Evolutionary conservation across 2,797 vertebrate genomes (phyloP).

Genomic region (Melanogrammus aeglefinus): DNA sequence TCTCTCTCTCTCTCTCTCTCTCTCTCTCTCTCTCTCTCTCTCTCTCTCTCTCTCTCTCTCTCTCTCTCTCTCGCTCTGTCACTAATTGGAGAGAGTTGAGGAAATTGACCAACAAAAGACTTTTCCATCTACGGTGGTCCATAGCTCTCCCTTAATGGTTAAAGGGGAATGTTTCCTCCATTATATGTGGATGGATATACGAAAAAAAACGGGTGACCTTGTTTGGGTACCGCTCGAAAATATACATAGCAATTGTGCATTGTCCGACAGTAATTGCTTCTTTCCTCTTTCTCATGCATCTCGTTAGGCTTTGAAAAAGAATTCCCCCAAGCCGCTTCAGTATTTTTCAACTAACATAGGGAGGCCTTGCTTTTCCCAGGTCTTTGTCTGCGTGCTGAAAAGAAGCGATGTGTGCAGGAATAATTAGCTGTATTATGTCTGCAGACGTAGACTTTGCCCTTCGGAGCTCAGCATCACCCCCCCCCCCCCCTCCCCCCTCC

Average conservation of each 20-base stretch:
- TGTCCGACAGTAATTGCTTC: constrained; percentile 53
- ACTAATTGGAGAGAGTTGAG: constrained; percentile 11
- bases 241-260: constrained; percentile 40
- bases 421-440: constrained; percentile 65
- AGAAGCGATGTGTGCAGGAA: constrained; percentile 45
- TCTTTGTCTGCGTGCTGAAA: constrained; percentile 59
- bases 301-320: constrained; percentile 52
- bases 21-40: constrained; percentile 12
- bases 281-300: constrained; percentile 43
- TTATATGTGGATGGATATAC: not conserved
- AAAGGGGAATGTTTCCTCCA: not conserved
- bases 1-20: constrained; percentile 25
- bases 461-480: constrained; percentile 40
- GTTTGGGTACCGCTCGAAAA: constrained; percentile 50
- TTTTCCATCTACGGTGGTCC: not conserved
- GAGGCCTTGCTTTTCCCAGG: constrained; percentile 44
- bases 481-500: constrained; percentile 28
- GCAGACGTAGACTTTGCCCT: constrained; percentile 42
- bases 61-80: constrained; percentile 32
- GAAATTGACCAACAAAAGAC: not conserved
- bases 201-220: constrained; percentile 53
- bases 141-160: not conserved
- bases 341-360: constrained; percentile 29
- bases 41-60: not conserved
- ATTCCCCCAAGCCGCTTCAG: constrained; percentile 51